A percentile compares a stretch with the other conserved stretches of the same genome.
Evolutionary conservation across 2,888 invertebrate genomes (phyloP).

Genomic region (Mermis nigrescens): DNA sequence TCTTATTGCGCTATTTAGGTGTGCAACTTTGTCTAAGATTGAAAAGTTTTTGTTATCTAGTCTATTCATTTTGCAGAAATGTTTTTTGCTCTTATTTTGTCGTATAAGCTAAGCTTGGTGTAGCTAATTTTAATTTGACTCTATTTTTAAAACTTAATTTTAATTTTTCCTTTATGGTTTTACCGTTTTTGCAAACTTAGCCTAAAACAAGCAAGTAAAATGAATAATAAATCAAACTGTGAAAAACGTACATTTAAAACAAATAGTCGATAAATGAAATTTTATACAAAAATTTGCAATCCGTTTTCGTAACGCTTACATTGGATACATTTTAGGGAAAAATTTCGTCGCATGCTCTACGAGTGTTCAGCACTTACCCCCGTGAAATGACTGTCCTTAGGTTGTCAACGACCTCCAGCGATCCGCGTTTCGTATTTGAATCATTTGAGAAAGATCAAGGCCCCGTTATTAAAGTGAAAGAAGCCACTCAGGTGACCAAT

Average conservation of each 20-base stretch:
- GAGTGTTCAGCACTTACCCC: conserved; percentile 33
- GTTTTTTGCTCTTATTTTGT: no score
- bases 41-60: no score
- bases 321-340: conserved; percentile 45
- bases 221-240: conserved; percentile 6
- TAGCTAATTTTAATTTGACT: no score
- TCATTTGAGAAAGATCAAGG: conserved; percentile 26
- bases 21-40: no score
- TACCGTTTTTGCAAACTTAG: no score
- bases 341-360: conserved; percentile 53
- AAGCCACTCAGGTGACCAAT: conserved; percentile 24
- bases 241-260: neutral
- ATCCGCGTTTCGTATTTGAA: conserved; percentile 44
- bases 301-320: neutral
- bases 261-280: neutral
- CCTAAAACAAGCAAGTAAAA: no score
- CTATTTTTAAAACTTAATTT: no score
- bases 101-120: no score
- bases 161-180: no score
- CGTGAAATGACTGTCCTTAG: conserved; percentile 49
- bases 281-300: conserved; percentile 10
- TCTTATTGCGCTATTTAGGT: no score
- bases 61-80: no score
- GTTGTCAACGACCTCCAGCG: conserved; percentile 45
- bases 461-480: conserved; percentile 25